Conservation (phyloP, 2,888 invertebrate genomes). For the Hecatera dysodea region DNA sequence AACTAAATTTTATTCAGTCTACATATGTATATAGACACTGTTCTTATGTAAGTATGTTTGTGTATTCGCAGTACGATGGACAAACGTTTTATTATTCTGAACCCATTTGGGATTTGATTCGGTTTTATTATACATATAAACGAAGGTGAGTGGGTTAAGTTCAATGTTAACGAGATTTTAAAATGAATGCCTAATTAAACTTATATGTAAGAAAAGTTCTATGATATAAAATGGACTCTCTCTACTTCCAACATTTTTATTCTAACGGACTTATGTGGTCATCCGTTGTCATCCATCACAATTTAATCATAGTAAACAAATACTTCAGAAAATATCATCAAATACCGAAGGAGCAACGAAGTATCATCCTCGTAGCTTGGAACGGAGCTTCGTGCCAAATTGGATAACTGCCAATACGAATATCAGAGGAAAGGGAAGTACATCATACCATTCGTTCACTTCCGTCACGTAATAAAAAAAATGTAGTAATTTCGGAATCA, state of each 20-base stretch:
- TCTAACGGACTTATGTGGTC: background rate
- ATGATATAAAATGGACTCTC: background rate
- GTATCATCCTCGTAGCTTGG: constrained; percentile 53
- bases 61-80: constrained; percentile 47
- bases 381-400: constrained; percentile 75
- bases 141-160: constrained; percentile 56
- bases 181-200: constrained; percentile 1
- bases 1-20: constrained; percentile 38
- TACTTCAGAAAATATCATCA: constrained; percentile 49
- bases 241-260: background rate
- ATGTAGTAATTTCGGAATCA: constrained; percentile 55
- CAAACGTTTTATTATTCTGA: constrained; percentile 38
- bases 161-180: constrained; percentile 39
- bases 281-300: background rate
- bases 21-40: no score
- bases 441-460: constrained; percentile 61
- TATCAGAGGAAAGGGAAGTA: constrained; percentile 68
- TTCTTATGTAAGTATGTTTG: constrained; percentile 47
- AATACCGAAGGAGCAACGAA: constrained; percentile 38
- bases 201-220: background rate
- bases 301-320: constrained; percentile 27
- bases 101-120: constrained; percentile 35
- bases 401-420: constrained; percentile 79
- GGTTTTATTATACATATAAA: constrained; percentile 28
- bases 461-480: constrained; percentile 63